Percentiles rank a stretch among this genome's conserved stretches.
Conservation (phyloP, 2,888 invertebrate species). For the Pandemis heparana region DNA sequence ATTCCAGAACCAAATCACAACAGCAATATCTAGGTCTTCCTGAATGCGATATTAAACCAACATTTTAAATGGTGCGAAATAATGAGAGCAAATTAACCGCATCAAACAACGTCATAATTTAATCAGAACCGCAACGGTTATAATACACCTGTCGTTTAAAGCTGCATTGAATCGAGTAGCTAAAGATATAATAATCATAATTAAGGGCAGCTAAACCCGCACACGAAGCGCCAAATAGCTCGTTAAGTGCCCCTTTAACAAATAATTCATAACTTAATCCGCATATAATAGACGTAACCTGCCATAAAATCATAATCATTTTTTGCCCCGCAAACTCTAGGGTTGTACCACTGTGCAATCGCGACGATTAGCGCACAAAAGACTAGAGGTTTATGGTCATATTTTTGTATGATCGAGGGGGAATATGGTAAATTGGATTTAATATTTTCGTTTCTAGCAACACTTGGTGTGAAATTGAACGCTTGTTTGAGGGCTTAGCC, state of each 20-base stretch:
- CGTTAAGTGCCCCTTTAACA: constrained; percentile 80
- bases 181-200: constrained; percentile 51
- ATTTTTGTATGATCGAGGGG: constrained; percentile 78
- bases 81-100: constrained; percentile 53
- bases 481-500: constrained; percentile 74
- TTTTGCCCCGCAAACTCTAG: constrained; percentile 75
- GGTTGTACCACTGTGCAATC: constrained; percentile 72
- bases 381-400: constrained; percentile 79
- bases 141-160: constrained; percentile 67
- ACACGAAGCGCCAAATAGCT: constrained; percentile 67
- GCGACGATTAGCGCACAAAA: constrained; percentile 79
- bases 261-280: constrained; percentile 85
- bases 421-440: constrained; percentile 81
- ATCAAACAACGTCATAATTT: constrained; percentile 58
- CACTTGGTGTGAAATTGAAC: constrained; percentile 84
- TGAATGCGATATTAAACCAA: constrained; percentile 31
- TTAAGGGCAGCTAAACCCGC: constrained; percentile 62
- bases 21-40: neutral
- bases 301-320: constrained; percentile 83
- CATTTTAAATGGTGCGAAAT: constrained; percentile 52
- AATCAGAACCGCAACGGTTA: constrained; percentile 60
- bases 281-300: constrained; percentile 84
- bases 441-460: constrained; percentile 82
- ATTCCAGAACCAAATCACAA: neutral
- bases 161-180: constrained; percentile 63